phyloP scores from a whole-genome alignment of 1,140 invertebrate genomes.

The Aphelinus atriplicis region DNA sequence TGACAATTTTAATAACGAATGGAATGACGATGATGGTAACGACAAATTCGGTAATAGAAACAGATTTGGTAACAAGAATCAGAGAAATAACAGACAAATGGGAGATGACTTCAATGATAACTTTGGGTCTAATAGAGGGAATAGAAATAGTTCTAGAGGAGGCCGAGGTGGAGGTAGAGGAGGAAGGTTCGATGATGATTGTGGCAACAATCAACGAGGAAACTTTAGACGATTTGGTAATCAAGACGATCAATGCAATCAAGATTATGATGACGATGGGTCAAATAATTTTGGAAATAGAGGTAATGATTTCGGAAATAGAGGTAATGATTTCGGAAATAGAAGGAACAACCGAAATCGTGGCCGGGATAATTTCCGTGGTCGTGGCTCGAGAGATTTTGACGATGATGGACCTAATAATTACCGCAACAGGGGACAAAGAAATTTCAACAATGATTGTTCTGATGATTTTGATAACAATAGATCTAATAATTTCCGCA shows the following conservation, averaged over 20 bases:
- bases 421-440: slow-evolving; percentile 18
- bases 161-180: background rate
- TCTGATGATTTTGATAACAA: slow-evolving; percentile 33
- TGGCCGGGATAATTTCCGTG: slow-evolving; percentile 1
- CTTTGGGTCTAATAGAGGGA: slow-evolving; percentile 2
- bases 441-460: slow-evolving; percentile 45
- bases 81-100: slow-evolving; percentile 57
- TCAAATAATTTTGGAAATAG: slow-evolving; percentile 14
- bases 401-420: slow-evolving; percentile 2
- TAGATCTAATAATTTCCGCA: slow-evolving; percentile 6
- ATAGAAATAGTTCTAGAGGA: background rate
- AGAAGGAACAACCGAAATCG: slow-evolving; percentile 15
- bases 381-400: slow-evolving; percentile 1
- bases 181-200: slow-evolving; percentile 6
- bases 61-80: slow-evolving; percentile 46
- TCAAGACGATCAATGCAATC: slow-evolving; percentile 11
- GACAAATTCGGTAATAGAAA: slow-evolving; percentile 28
- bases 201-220: background rate
- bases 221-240: background rate
- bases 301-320: slow-evolving; percentile 21
- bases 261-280: slow-evolving; percentile 1
- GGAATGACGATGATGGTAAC: background rate
- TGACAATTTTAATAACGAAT: background rate
- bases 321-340: slow-evolving; percentile 6
- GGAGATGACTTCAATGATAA: slow-evolving; percentile 16